Percentiles rank a stretch among this genome's conserved stretches.
phyloP scores from a whole-genome alignment of 1,140 invertebrate genomes.

The Drosophila chauvacae region DNA sequence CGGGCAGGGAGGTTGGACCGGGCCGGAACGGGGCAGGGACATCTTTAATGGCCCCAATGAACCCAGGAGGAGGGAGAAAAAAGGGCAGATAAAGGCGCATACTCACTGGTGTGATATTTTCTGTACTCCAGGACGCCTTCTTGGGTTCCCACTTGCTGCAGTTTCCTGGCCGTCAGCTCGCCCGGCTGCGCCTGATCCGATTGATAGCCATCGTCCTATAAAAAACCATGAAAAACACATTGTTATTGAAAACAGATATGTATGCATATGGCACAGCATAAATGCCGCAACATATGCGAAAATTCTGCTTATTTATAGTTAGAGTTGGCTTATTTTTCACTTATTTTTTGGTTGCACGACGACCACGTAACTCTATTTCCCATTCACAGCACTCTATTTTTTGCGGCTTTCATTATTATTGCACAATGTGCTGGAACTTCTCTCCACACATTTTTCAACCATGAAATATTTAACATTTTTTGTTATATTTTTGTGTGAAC shows the following conservation, averaged over 20 bases:
- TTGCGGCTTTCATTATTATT: constrained; percentile 62
- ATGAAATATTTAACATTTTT: constrained; percentile 46
- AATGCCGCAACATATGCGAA: constrained; percentile 18
- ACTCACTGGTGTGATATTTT: constrained; percentile 58
- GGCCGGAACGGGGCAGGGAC: neutral
- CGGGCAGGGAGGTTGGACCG: neutral
- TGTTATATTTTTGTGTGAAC: constrained; percentile 8
- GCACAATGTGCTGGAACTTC: constrained; percentile 37
- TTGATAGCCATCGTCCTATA: constrained; percentile 49
- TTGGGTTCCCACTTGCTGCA: constrained; percentile 44
- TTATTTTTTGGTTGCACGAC: constrained; percentile 3
- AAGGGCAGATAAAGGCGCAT: constrained; percentile 3
- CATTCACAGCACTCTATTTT: constrained; percentile 7
- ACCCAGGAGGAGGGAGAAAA: constrained; percentile 1
- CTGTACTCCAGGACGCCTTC: constrained; percentile 33
- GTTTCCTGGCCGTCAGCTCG: constrained; percentile 51
- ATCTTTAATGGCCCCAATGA: constrained; percentile 63
- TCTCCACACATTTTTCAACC: constrained; percentile 33
- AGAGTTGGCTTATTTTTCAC: constrained; percentile 9
- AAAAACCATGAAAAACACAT: neutral
- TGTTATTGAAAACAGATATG: constrained; percentile 32
- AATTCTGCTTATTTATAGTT: constrained; percentile 23
- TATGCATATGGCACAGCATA: constrained; percentile 27
- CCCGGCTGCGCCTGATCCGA: constrained; percentile 58
- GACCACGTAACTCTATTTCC: constrained; percentile 39